Base-by-base conservation (phyloP, 1,140 invertebrate species). In the Drosophila triauraria region DNA sequence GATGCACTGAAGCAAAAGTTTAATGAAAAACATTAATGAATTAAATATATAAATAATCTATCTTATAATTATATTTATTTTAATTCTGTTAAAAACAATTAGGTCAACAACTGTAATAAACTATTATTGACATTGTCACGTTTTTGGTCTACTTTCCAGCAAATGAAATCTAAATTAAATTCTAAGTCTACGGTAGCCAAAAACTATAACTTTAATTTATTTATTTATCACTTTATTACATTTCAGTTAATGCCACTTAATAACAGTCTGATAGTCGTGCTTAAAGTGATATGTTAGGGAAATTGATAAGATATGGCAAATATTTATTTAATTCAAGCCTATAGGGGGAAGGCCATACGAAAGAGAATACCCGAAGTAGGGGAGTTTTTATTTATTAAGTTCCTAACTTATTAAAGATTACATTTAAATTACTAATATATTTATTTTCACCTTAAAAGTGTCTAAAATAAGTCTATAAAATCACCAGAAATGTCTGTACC, bases 211-310 rank as follows among this genome's bases (percentile, higher is more conserved):
- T 35, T 53, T 65, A 69, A 69, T 69, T 69, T 69, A 53, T 69
- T 69, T 69, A 42, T 38, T 67, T 65, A 69, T 65, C 67, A 65
- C 62, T 69, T 69, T 69, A 67, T 69, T 53, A 50, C 38, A 64
- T 69, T 69, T 69, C 20, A 38, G 20, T 30, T 69, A 65, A 69
- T 69, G 35, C 47, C 67, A 51, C 30, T 51, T 65, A 69, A 69
- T 65, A 53, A 20, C 40, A 42, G 60, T 12, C 47, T 17, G 61
- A 68, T 68, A 63, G 44, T 25, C 27, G 25, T n/a, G 44, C 63
- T 44, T 35, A 35, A 25, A 48, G 35, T 62, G 46, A 58, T 63
- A 63, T 68, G 58, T 68, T 69, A 53, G n/a, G 47, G 27, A 50
- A 38, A 23, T 23, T 38, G 67, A 69, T 69, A 53, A 69, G 67